Percentiles rank a stretch among this genome's conserved stretches.
These are phyloP conservation scores for Argopecten irradians DNA, from an alignment of 1,140 invertebrate species.

Conservation along the genomic window DNA sequence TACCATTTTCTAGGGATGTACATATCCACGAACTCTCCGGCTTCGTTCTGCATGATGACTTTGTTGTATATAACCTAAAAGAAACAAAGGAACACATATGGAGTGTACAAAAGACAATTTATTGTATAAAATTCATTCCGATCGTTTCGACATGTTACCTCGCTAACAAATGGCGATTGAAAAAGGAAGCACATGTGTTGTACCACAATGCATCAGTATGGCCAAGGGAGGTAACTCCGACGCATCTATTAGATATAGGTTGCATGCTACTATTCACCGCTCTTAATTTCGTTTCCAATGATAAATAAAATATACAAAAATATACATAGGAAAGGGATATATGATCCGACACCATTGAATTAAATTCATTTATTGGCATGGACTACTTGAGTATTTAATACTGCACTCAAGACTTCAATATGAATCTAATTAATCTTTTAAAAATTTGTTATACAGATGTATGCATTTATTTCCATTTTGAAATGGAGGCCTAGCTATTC, in stretches of 20 bases:
- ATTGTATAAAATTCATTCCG: background rate
- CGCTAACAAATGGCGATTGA: constrained; percentile 39
- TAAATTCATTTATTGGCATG: no score
- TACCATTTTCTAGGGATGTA: constrained; percentile 99
- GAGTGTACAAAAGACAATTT: background rate
- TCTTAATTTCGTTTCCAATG: no score
- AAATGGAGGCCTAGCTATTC: no score
- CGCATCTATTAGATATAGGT: background rate
- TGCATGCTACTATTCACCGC: background rate
- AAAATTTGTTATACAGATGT: no score
- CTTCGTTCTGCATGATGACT: constrained; percentile 96
- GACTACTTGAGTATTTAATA: no score
- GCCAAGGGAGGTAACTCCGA: background rate
- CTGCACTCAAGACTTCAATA: no score
- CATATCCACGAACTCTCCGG: constrained; percentile 97
- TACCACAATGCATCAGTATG: background rate
- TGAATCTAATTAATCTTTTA: no score
- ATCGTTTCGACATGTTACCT: background rate
- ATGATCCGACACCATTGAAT: no score
- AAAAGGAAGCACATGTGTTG: constrained; percentile 49
- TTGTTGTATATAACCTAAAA: background rate
- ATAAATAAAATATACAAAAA: no score
- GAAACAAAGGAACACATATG: constrained; percentile 13
- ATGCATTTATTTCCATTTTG: no score
- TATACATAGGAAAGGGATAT: no score